A percentile compares a stretch with the other conserved stretches of the same genome.
Evolutionary conservation across 2,888 invertebrate genomes (phyloP).

Genomic region (Pristionchus mayeri): DNA sequence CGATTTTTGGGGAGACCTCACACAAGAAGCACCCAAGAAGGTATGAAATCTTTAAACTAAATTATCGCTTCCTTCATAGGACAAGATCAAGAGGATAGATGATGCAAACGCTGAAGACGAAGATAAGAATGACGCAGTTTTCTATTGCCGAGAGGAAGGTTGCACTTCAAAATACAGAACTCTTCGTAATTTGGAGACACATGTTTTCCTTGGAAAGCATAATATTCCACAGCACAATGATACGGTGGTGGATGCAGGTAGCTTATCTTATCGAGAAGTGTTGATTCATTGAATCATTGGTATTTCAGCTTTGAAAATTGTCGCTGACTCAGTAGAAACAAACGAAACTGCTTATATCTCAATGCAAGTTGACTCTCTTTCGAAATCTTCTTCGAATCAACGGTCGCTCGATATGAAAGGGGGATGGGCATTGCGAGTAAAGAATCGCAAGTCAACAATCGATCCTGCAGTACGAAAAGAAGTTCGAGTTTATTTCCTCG

Average conservation of each 20-base stretch:
- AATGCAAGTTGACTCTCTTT: background rate
- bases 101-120: no score
- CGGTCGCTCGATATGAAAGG: background rate
- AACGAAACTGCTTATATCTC: background rate
- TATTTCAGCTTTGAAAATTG: background rate
- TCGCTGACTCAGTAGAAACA: background rate
- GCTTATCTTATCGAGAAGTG: background rate
- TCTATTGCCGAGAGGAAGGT: background rate
- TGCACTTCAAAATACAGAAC: background rate
- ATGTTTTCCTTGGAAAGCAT: background rate
- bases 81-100: background rate
- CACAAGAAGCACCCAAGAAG: background rate
- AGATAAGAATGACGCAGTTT: background rate
- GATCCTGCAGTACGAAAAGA: background rate
- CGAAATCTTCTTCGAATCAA: background rate
- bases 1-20: background rate
- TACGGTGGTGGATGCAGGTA: background rate
- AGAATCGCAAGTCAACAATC: background rate
- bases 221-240: background rate
- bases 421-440: slow-evolving; percentile 7
- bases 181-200: background rate
- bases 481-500: background rate
- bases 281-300: background rate
- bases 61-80: no score
- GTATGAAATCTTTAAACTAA: no score